These are phyloP conservation scores for Vireo griseus DNA, from an alignment of 2,797 vertebrate genomes.

Conservation along the genomic window DNA sequence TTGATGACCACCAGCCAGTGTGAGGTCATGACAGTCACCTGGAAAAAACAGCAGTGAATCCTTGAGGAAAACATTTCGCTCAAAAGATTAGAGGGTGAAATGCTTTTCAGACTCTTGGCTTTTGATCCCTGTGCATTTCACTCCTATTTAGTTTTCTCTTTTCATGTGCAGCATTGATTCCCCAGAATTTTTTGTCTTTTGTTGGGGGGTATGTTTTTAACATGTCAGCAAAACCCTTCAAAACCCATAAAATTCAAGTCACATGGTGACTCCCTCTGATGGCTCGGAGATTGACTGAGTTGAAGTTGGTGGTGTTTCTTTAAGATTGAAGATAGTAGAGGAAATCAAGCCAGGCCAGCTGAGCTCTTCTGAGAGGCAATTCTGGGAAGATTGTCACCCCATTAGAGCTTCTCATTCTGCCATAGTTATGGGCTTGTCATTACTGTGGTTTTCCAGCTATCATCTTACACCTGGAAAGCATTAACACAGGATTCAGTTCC, in stretches of 20 bases:
- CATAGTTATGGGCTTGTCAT: neutral
- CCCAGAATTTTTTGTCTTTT: neutral
- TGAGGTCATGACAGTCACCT: neutral
- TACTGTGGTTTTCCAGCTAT: conserved; percentile 28
- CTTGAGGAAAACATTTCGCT: neutral
- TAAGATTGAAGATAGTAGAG: neutral
- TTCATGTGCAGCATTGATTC: neutral
- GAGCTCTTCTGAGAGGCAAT: neutral
- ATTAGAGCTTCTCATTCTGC: conserved; percentile 14
- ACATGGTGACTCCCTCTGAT: neutral
- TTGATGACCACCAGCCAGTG: neutral
- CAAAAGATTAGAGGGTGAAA: neutral
- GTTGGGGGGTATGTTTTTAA: neutral
- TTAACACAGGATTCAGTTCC: conserved; percentile 23
- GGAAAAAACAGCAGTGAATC: neutral
- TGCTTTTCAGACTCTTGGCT: neutral
- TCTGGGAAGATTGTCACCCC: neutral
- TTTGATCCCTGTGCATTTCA: neutral
- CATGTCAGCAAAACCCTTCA: neutral
- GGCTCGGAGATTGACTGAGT: neutral
- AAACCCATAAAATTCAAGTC: neutral
- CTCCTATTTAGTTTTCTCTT: neutral
- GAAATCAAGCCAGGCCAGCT: neutral
- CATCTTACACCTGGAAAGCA: conserved; percentile 43
- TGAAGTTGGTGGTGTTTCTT: neutral